Base-by-base conservation (phyloP, 23 tunicate species). In the Phallusia fumigata region DNA sequence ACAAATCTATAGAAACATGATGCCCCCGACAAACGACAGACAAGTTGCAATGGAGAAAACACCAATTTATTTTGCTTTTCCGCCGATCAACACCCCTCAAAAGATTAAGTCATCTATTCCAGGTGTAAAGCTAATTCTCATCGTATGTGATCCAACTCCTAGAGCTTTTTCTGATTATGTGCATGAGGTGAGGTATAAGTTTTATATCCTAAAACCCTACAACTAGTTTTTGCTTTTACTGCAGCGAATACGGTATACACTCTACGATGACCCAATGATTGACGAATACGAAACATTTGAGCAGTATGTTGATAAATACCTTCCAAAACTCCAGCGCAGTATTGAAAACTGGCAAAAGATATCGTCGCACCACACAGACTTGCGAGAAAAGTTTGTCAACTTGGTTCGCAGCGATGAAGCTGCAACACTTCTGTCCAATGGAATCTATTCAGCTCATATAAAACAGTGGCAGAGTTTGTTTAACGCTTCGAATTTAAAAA, bases 91-190 rank as follows among this genome's bases (percentile, higher is more conserved):
- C 5, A 31, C 81, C 18, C 86, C 91, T 3, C 12, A 65, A 0
- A 28, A n/a, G 11, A 82, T 87, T 40, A 36, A 76, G 40, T 22
- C 49, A 35, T 30, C 33, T 32, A 44, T 85, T 21, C 95, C 95
- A 0, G 74, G 76, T n/a, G 87, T 52, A 69, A 90, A 90, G 81
- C 53, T 90, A 35, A 64, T 90, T 10, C 79, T 87, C 0, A 35
- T 90, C 73, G 52, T 90, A 19, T 90, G 95, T 52, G 90, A 90
- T 35, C 95, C 95, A 33, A 64, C 83, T 13, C 82, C 82, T 49
- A 77, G 95, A 65, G 80, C 77, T 22, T 90, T 65, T 40, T 90
- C 95, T 2, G 91, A 87, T 65, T 87, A 52, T 32, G 74, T 77
- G 8, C 91, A 87, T 28, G 86, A 81, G 86, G 91, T 87, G 30